A percentile compares a stretch with the other conserved stretches of the same genome.
These are phyloP conservation scores for Centropristis striata DNA, from an alignment of 2,113 vertebrate genomes.

Conservation along the genomic window DNA sequence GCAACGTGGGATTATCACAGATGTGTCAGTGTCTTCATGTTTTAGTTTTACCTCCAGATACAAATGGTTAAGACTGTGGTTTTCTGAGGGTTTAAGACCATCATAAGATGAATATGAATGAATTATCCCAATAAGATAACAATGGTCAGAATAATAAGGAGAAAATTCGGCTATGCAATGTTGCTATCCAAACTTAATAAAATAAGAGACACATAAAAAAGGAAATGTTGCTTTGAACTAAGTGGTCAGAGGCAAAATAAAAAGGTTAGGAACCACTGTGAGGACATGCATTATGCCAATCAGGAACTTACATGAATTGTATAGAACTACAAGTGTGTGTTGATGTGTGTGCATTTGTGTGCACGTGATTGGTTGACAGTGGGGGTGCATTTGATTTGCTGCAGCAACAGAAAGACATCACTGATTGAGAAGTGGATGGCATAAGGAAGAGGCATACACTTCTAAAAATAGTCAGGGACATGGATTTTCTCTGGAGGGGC, in stretches of 20 bases:
- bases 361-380: constrained; percentile 14
- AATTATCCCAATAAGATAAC: no score
- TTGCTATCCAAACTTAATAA: no score
- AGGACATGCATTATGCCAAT: not conserved
- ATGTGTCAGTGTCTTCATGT: no score
- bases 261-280: not conserved
- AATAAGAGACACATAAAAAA: no score
- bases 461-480: constrained; percentile 75
- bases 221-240: not conserved
- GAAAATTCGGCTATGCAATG: no score
- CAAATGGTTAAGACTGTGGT: no score
- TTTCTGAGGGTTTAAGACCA: no score
- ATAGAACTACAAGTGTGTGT: not conserved
- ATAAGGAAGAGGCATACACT: constrained; percentile 43
- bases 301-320: not conserved
- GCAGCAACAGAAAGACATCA: constrained; percentile 43
- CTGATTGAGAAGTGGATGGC: constrained; percentile 62
- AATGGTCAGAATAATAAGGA: no score
- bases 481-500: constrained; percentile 60
- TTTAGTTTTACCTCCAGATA: no score
- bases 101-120: no score
- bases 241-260: not conserved
- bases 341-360: not conserved
- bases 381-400: constrained; percentile 36
- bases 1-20: no score